Conservation (phyloP, 2,797 vertebrate genomes). For the Pipistrellus pipistrellus region DNA sequence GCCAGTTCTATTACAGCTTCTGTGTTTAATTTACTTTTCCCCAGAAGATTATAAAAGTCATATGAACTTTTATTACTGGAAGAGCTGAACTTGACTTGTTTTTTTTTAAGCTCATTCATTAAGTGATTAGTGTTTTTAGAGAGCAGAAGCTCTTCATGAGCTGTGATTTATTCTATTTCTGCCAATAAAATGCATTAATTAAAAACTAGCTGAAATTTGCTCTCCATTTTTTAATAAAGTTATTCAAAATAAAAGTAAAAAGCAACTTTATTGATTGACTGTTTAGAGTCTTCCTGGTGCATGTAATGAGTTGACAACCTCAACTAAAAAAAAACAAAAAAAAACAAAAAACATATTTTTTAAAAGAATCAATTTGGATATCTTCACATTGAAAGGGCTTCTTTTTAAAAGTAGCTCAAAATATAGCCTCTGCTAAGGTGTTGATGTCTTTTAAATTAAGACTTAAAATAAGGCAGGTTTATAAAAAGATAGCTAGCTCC, state of each 20-base stretch:
- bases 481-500: neutral
- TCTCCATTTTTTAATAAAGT: slow-evolving; percentile 1
- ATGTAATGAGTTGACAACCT: neutral
- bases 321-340: neutral
- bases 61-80: slow-evolving; percentile 36
- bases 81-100: neutral
- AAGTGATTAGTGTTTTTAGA: slow-evolving; percentile 59
- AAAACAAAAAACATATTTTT: neutral
- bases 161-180: neutral
- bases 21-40: slow-evolving; percentile 68
- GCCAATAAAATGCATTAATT: slow-evolving; percentile 44
- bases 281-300: neutral
- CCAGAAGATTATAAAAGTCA: slow-evolving; percentile 58
- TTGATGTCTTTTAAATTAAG: slow-evolving; percentile 38
- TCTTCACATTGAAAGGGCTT: neutral
- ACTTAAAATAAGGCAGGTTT: slow-evolving; percentile 31
- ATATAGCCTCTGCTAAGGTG: slow-evolving; percentile 9
- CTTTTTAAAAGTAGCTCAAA: neutral
- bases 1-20: slow-evolving; percentile 67
- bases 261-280: neutral
- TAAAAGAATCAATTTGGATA: neutral
- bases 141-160: slow-evolving; percentile 15
- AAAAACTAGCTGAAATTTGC: slow-evolving; percentile 53
- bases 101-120: slow-evolving; percentile 30
- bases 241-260: slow-evolving; percentile 52